Base-by-base conservation (phyloP, 2,113 vertebrate genomes). In the Chaenocephalus aceratus region DNA sequence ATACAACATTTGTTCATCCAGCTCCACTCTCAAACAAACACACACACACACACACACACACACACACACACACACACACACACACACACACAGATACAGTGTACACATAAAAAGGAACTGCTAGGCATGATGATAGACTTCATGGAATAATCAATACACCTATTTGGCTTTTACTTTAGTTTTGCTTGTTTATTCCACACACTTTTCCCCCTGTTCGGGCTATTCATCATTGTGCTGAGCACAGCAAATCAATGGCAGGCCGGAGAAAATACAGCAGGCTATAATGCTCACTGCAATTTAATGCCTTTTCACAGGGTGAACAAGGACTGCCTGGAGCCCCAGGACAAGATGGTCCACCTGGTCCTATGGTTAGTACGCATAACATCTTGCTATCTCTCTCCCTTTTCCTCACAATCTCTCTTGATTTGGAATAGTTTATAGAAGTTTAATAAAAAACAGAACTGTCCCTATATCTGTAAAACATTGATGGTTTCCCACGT, bases 321-420 rank as follows among this genome's bases (percentile, higher is more conserved):
- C 98, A 99, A 97, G 98, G 98, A 79, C 91, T 98, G 60, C 98
- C 98, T 57, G 98, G 98, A 88, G 93, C 97, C 0, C 88, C 97
- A 18, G 98, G 98, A 80, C 98, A 99, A 89, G 96, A 99, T 41
- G 98, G 98, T 57, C 98, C 98, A 61, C 98, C 98, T 41, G 98
- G 98, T 58, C 98, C 98, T 30, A 91, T 99, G 94, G 98, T 99
- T 72, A 96, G 89, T 92, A 85, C 48, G 52, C 58, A 58, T 4
- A 15, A 49, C 58, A 0, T 51, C 68, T 63, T 41, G 6, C 16
- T 44, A 4, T 30, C 45, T 21, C 10, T 21, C 52, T 57, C 30
- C 57, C 44, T 54, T 12, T 18, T 36, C 26, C 36, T 61, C 23
- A 3, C 15, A 21, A 11, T 23, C 36, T 66, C 16, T 67, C 59